A percentile compares a stretch with the other conserved stretches of the same genome.
Evolutionary conservation across 2,113 vertebrate genomes (phyloP).

Genomic region (Pedetes capensis): DNA sequence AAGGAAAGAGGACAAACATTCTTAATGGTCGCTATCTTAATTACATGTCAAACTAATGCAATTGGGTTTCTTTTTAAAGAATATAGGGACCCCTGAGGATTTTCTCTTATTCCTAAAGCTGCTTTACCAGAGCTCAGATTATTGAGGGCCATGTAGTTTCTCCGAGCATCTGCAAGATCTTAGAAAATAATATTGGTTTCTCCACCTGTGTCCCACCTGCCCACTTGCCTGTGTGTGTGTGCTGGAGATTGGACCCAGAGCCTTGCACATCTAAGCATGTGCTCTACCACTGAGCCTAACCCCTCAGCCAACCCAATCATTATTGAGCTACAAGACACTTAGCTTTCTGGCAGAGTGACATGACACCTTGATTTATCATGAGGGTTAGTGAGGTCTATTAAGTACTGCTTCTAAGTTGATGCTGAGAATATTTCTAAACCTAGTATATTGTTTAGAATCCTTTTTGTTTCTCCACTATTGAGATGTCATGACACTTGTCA

Average conservation of each 20-base stretch:
- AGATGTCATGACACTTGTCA: not conserved
- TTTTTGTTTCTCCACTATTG: not conserved
- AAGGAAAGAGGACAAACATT: not conserved
- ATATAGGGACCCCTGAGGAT: not conserved
- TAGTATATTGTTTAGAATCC: not conserved
- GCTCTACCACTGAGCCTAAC: not conserved
- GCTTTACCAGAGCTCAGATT: not conserved
- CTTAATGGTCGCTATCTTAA: not conserved
- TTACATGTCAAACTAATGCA: not conserved
- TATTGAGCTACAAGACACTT: slow-evolving; percentile 8
- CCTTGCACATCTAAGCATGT: not conserved
- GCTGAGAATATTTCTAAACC: not conserved
- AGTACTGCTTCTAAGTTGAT: not conserved
- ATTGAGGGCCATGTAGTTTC: not conserved
- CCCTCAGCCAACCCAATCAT: not conserved
- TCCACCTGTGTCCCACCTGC: not conserved
- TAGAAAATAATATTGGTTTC: not conserved
- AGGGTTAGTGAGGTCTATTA: not conserved
- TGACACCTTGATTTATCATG: not conserved
- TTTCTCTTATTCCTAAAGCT: not conserved
- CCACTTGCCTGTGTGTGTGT: too few relatives aligned
- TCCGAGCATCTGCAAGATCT: slow-evolving; percentile 7
- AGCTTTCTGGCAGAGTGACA: not conserved
- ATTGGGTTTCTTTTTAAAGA: not conserved
- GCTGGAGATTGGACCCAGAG: not conserved